phyloP scores from a whole-genome alignment of 1,140 invertebrate species.

The Hylaeus volcanicus region DNA sequence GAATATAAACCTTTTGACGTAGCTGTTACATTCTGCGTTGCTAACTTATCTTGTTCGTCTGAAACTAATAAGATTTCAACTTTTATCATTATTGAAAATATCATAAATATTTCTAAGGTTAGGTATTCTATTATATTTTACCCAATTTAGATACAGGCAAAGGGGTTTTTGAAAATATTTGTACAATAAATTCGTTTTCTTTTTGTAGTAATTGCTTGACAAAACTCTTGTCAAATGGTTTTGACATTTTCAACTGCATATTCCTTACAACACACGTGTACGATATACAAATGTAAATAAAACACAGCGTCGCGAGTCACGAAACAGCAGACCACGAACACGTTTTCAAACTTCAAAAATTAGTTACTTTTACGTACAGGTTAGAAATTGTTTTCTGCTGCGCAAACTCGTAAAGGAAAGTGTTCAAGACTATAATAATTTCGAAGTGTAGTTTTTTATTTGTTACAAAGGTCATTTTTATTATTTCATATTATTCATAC shows the following conservation, averaged over 20 bases:
- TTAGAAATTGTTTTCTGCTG: not conserved
- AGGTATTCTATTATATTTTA: slow-evolving; percentile 59
- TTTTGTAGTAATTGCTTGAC: slow-evolving; percentile 68
- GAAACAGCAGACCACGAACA: not conserved
- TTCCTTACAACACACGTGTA: slow-evolving; percentile 49
- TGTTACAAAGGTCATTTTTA: too few relatives aligned
- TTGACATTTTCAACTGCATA: slow-evolving; percentile 75
- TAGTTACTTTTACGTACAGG: not conserved
- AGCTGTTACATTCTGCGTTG: not conserved
- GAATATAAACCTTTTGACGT: not conserved
- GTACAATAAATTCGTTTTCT: slow-evolving; percentile 78
- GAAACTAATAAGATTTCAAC: slow-evolving; percentile 16
- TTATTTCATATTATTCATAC: too few relatives aligned
- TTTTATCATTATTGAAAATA: slow-evolving; percentile 7
- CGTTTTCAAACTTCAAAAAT: not conserved
- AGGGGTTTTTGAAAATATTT: slow-evolving; percentile 77
- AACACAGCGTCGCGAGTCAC: not conserved
- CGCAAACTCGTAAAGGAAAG: not conserved
- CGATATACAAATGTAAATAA: slow-evolving; percentile 1
- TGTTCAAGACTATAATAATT: too few relatives aligned
- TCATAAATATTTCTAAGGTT: slow-evolving; percentile 11
- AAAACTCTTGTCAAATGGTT: slow-evolving; percentile 72
- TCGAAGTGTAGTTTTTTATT: not conserved
- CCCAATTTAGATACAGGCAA: slow-evolving; percentile 69
- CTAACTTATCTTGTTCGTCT: slow-evolving; percentile 15